These are phyloP conservation scores for rat (Rattus norvegicus) DNA, from an alignment of 2,113 vertebrate species.

Conservation along the genomic window GRCr8 NC_086021.1:74761001-74761500, in stretches of 20 bases:
- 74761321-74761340: background rate
- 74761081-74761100: too few species aligned
- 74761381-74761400: background rate
- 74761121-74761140: too few species aligned
- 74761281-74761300: constrained; percentile 9
- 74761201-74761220: background rate
- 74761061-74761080: too few species aligned
- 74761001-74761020: too few species aligned
- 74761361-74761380: background rate
- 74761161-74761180: background rate
- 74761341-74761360: background rate
- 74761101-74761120: background rate
- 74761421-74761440: background rate
- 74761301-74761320: background rate
- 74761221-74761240: background rate
- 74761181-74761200: background rate
- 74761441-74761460: background rate
- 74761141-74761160: background rate
- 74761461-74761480: background rate
- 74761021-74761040: too few species aligned
- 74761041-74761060: too few species aligned
- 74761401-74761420: background rate
- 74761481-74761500: background rate
- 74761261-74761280: background rate
- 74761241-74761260: constrained; percentile 21